Base-by-base conservation (phyloP, 92 coral and sea anemone genomes). In the Isaurus tuberculatus region DNA sequence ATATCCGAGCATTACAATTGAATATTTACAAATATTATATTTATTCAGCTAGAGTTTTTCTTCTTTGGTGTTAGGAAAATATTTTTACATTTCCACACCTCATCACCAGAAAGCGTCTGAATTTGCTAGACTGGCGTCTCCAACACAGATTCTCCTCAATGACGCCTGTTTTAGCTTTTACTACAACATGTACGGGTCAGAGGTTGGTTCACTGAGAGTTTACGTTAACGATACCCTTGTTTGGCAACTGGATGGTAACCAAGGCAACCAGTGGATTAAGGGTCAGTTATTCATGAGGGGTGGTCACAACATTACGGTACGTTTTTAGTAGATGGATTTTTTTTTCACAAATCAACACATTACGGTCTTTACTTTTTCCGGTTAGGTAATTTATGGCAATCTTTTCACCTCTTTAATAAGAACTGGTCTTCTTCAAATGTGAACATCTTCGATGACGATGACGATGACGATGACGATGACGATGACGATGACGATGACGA, bases 211-310 rank as follows among this genome's bases (percentile, higher is more conserved):
- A 27, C 27, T 75, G 66, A 53, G 60, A 75, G 66, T 55, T 31
- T 75, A 29, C 44, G 17, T 60, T 8, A 73, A 73, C 37, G 28
- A 49, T 43, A 51, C 80, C 34, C 22, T 73, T 65, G 65, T 49
- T 27, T 73, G 80, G 80, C 80, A 75, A 22, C 80, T 75, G 19
- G 67, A 75, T 13, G 80, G 80, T 75, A 75, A 75, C 80, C 80
- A 75, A 32, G 80, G 80, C 30, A 53, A 75, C 66, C 80, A 75
- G 67, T 74, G 80, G 80, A 74, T 74, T 11, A 74, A 74, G 31
- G 80, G 80, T 0, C 80, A 74, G 80, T 55, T 75, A 28, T 55
- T 55, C 80, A 31, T 75, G 46, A 75, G 64, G 30, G 67, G 80
- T 53, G 31, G 65, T 53, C 48, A 53, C 65, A 29, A 17, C 29